Evolutionary conservation across 1,140 invertebrate species (phyloP).

Genomic region (Camponotus vicinus): DNA sequence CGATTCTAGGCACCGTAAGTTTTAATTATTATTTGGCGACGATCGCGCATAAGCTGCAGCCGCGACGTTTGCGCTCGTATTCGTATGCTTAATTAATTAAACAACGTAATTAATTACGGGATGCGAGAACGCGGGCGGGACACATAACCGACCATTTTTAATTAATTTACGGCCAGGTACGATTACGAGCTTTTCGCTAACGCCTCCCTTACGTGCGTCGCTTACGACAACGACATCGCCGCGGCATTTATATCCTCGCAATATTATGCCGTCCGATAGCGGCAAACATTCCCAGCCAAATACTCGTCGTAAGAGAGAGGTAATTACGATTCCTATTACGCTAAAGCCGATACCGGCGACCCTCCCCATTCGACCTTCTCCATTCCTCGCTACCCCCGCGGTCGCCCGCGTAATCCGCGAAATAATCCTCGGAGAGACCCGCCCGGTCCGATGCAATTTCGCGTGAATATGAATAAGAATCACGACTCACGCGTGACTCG

Average conservation of each 20-base stretch:
- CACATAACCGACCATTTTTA: constrained; percentile 36
- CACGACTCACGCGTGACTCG: constrained; percentile 71
- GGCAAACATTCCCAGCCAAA: constrained; percentile 18
- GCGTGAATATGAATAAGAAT: constrained; percentile 68
- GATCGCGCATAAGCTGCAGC: constrained; percentile 40
- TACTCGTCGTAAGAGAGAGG: constrained; percentile 32
- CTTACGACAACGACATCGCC: background rate
- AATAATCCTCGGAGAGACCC: constrained; percentile 35
- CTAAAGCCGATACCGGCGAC: constrained; percentile 44
- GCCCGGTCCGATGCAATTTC: constrained; percentile 63
- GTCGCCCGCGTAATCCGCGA: constrained; percentile 9
- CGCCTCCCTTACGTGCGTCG: constrained; percentile 21
- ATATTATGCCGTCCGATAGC: constrained; percentile 27
- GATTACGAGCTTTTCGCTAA: constrained; percentile 46
- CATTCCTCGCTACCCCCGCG: background rate
- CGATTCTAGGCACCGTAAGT: constrained; percentile 37
- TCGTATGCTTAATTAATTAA: constrained; percentile 59
- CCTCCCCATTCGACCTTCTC: no score
- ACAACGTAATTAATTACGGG: constrained; percentile 52
- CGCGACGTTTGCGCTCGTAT: constrained; percentile 17
- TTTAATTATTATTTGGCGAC: constrained; percentile 51
- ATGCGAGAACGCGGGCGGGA: background rate
- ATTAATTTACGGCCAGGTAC: constrained; percentile 49
- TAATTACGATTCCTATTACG: constrained; percentile 56
- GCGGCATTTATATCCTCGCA: constrained; percentile 6